phyloP scores from a whole-genome alignment of 2,888 invertebrate species.

The Ormyrus labotus region DNA sequence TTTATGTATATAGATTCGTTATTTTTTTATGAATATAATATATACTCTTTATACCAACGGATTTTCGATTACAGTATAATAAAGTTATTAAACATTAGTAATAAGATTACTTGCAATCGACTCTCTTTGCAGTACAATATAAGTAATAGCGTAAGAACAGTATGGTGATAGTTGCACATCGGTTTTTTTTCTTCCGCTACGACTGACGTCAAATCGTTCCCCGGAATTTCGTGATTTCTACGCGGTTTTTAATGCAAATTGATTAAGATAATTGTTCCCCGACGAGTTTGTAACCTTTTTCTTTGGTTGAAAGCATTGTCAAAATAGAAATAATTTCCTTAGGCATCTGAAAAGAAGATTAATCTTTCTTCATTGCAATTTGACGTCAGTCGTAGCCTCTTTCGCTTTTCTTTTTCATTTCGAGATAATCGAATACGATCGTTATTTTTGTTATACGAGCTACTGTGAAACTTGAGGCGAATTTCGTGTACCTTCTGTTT shows the following conservation, averaged over 20 bases:
- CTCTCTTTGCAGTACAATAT: slow-evolving; percentile 4
- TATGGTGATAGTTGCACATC: slow-evolving; percentile 30
- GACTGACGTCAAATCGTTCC: slow-evolving; percentile 5
- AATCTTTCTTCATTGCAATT: background rate
- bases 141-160: slow-evolving; percentile 36
- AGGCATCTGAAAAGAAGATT: background rate
- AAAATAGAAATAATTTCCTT: slow-evolving; percentile 5
- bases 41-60: slow-evolving; percentile 38
- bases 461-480: slow-evolving; percentile 42
- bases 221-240: background rate
- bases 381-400: background rate
- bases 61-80: slow-evolving; percentile 20
- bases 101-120: slow-evolving; percentile 20
- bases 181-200: background rate
- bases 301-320: background rate
- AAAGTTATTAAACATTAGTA: slow-evolving; percentile 18
- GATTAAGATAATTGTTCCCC: no score
- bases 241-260: no score
- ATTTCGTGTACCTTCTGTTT: slow-evolving; percentile 2
- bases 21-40: slow-evolving; percentile 17
- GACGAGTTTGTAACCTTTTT: background rate
- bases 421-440: slow-evolving; percentile 36
- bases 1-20: slow-evolving; percentile 19
- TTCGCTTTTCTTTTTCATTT: background rate
- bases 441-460: slow-evolving; percentile 20